Evolutionary conservation across 2,888 invertebrate species (phyloP).

Genomic region (Standfussiana lucernea): DNA sequence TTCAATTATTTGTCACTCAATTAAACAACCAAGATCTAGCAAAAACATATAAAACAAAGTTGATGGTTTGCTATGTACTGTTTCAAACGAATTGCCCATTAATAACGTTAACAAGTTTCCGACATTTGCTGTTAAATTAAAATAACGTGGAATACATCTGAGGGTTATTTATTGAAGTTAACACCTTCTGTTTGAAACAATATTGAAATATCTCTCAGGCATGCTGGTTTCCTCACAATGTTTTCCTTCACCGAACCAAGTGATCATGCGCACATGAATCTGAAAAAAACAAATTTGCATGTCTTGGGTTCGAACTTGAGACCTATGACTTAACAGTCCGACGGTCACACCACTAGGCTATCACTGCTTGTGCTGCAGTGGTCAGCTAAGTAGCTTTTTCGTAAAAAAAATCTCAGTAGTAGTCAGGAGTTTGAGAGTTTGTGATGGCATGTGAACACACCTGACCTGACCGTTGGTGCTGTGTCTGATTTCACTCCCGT

Average conservation of each 20-base stretch:
- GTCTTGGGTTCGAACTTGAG: too few species aligned
- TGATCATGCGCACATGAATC: too few species aligned
- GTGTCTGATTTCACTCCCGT: background rate
- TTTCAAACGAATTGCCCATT: slow-evolving; percentile 43
- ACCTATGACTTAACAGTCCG: too few species aligned
- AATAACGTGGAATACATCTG: slow-evolving; percentile 38
- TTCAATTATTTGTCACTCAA: slow-evolving; percentile 10
- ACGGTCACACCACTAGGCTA: too few species aligned
- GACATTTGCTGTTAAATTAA: slow-evolving; percentile 50
- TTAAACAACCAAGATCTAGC: slow-evolving; percentile 1
- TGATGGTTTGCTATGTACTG: slow-evolving; percentile 44
- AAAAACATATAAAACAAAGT: slow-evolving; percentile 15
- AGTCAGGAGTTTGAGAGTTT: background rate
- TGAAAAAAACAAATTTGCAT: too few species aligned
- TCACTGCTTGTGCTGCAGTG: too few species aligned
- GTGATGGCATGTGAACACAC: background rate
- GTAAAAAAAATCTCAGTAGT: background rate
- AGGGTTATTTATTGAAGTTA: slow-evolving; percentile 53
- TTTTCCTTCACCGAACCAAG: too few species aligned
- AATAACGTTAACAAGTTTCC: slow-evolving; percentile 61
- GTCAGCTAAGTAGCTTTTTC: background rate
- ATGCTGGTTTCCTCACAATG: too few species aligned
- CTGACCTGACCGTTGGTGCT: background rate
- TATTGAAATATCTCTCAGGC: too few species aligned
- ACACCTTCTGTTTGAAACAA: slow-evolving; percentile 25